These are phyloP conservation scores for Megaceryle alcyon DNA, from an alignment of 2,797 vertebrate genomes.

Conservation along the genomic window DNA sequence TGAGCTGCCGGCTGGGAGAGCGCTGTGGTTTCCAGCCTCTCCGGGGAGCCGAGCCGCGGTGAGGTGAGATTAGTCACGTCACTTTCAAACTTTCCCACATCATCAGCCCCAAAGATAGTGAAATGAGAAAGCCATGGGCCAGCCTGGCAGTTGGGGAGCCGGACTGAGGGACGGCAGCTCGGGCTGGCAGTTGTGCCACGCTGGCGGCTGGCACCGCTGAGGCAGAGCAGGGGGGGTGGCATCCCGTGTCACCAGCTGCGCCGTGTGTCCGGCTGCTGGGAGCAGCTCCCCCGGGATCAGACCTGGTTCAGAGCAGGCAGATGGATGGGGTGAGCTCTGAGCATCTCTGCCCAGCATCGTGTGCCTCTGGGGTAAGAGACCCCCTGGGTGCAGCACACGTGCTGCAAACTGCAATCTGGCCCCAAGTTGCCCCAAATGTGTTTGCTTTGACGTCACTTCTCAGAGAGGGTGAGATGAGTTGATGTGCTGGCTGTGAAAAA, in stretches of 20 bases:
- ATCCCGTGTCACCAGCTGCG: rapidly evolving
- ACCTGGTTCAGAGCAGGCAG: neutral
- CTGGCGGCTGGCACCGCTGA: rapidly evolving
- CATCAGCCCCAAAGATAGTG: conserved; percentile 6
- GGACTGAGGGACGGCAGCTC: neutral
- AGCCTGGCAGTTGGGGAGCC: neutral
- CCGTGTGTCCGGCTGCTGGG: neutral
- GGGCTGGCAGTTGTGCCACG: neutral
- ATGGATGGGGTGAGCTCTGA: neutral
- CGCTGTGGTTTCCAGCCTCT: conserved; percentile 67
- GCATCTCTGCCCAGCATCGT: neutral
- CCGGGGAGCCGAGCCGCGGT: conserved; percentile 31
- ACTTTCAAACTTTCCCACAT: conserved; percentile 74
- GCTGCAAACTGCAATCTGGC: neutral
- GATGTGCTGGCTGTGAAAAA: neutral
- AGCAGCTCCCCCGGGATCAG: neutral
- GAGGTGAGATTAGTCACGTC: conserved; percentile 69
- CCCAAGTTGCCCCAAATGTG: neutral
- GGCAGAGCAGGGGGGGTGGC: neutral
- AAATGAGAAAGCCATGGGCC: neutral
- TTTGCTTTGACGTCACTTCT: conserved; percentile 17
- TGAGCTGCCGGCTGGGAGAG: neutral
- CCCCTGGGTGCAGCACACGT: neutral
- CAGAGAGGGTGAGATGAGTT: conserved; percentile 24
- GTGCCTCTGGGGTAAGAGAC: neutral